Evolutionary conservation across 1,140 invertebrate genomes (phyloP).

Genomic region (Babylonia areolata): DNA sequence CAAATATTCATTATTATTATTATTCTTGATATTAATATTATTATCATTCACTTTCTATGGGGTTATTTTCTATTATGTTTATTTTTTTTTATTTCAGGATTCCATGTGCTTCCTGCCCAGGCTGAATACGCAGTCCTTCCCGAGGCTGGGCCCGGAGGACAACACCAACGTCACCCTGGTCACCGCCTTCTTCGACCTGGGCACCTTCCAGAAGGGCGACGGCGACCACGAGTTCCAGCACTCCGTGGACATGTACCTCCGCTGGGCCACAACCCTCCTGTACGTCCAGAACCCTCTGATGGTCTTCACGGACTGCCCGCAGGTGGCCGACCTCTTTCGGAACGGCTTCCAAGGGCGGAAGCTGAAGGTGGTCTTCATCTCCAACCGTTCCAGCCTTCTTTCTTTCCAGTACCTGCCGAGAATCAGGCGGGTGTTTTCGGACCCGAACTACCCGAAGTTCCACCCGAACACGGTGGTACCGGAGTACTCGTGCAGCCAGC

Average conservation of each 20-base stretch:
- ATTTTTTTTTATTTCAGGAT: too few relatives aligned
- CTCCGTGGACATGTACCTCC: neutral
- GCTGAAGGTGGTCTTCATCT: constrained; percentile 35
- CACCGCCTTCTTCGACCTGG: constrained; percentile 10
- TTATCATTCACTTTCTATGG: too few relatives aligned
- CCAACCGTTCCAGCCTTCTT: constrained; percentile 46
- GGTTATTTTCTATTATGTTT: too few relatives aligned
- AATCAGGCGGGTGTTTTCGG: constrained; percentile 49
- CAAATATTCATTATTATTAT: too few relatives aligned
- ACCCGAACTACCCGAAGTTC: constrained; percentile 55
- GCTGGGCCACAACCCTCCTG: neutral
- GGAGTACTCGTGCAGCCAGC: constrained; percentile 54
- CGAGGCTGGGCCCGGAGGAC: neutral
- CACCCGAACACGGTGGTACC: constrained; percentile 60
- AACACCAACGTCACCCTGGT: constrained; percentile 6
- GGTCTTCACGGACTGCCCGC: neutral
- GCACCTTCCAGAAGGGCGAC: constrained; percentile 5
- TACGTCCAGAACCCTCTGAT: constrained; percentile 3
- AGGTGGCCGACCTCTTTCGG: neutral
- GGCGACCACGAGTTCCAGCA: too few relatives aligned
- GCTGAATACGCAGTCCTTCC: too few relatives aligned
- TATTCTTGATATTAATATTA: too few relatives aligned
- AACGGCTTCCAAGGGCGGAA: neutral
- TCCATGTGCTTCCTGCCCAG: too few relatives aligned
- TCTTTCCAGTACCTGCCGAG: constrained; percentile 49